Evolutionary conservation across 2,113 vertebrate species (phyloP).

Genomic region (Pomatostomus ruficeps): DNA sequence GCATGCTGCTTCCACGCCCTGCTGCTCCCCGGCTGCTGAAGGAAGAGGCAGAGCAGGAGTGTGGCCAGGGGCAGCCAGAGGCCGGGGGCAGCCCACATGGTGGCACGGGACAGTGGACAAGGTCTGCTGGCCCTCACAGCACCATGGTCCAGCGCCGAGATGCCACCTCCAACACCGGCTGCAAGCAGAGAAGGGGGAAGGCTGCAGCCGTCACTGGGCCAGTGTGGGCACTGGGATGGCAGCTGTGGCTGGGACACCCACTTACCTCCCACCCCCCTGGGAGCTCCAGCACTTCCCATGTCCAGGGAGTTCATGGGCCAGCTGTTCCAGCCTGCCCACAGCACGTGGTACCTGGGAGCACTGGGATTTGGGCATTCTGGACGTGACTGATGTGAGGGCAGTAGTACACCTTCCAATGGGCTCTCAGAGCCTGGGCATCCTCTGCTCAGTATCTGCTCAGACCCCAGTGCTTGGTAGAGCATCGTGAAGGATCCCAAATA

Average conservation of each 20-base stretch:
- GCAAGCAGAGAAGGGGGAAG: background rate
- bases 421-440: background rate
- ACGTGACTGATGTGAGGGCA: background rate
- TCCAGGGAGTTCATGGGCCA: background rate
- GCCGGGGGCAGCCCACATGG: background rate
- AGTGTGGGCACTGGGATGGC: background rate
- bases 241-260: background rate
- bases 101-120: background rate
- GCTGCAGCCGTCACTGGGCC: background rate
- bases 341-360: fast-evolving
- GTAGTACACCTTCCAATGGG: fast-evolving
- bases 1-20: slow-evolving; percentile 24
- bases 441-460: background rate
- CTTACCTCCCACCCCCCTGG: fast-evolving
- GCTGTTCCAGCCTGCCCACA: too few relatives aligned
- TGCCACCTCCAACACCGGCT: fast-evolving
- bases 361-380: background rate
- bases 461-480: background rate
- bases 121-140: background rate
- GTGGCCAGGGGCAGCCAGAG: background rate
- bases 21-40: background rate
- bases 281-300: fast-evolving
- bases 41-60: background rate
- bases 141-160: background rate
- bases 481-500: background rate